Base-by-base conservation (phyloP, 1,140 invertebrate species). In the Drosophila repleta region DNA sequence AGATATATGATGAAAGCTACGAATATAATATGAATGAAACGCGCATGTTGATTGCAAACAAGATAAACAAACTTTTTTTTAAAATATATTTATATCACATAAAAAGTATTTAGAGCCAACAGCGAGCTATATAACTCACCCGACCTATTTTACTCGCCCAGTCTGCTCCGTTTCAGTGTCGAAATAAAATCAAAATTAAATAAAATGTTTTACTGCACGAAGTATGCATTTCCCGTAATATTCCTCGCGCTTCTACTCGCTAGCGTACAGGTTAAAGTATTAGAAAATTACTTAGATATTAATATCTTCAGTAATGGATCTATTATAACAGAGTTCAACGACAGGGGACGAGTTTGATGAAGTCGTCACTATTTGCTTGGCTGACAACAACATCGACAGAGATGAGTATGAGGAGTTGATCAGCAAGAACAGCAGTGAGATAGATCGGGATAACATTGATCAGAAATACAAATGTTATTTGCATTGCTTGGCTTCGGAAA, bases 381-480 rank as follows among this genome's bases (percentile, higher is more conserved):
- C n/a, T 3, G 7, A 39, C 0, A 60, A 74, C 6, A 41, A 65
- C 15, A 68, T 79, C 13, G 60, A 13, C 17, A 32, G 39, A 13
- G 21, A n/a, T 0, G 77, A 81, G 37, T 65, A 60, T 8, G 53
- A 67, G 35, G 15, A 41, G 4, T 4, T 62, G 4, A 10, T 57
- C 0, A 57, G 78, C 8, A 26, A 29, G 13, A 41, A 5, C 5
- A 62, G 37, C 15, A 32, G 45, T 5, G 66, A 76, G 4, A 51
- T 60, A 4, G 63, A 78, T 35, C 4, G 46, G 1, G 63, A 73
- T 0, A 53, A 63, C 5, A 17, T 56, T 8, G 72, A 79, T 1
- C 32, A 10, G 5, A 55, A 26, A 29, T 63, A 57, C 49, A 83
- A 82, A 3, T 82, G 79, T 17, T 74, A 62, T 7, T 18, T 57